A percentile compares a stretch with the other conserved stretches of the same genome.
phyloP scores from a whole-genome alignment of 64 coral and sea anemone species.

The Trachythela sp. region DNA sequence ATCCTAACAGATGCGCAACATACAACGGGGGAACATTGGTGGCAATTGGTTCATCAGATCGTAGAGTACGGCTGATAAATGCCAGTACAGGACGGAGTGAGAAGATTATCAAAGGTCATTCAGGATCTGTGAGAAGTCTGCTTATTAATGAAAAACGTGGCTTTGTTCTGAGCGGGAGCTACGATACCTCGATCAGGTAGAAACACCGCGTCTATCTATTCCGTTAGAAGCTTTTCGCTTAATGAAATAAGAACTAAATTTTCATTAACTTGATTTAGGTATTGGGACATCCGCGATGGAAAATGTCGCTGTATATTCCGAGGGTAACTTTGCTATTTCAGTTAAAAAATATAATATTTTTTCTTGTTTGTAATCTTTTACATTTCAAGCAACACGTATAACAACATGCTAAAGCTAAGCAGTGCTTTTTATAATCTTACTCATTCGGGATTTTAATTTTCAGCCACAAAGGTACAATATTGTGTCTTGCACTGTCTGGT shows the following conservation, averaged over 20 bases:
- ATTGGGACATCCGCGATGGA: constrained; percentile 83
- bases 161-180: constrained; percentile 82
- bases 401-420: background rate
- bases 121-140: constrained; percentile 86
- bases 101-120: constrained; percentile 79
- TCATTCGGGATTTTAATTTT: background rate
- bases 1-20: constrained; percentile 67
- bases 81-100: constrained; percentile 64
- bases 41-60: constrained; percentile 77
- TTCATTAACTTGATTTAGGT: constrained; percentile 49
- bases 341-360: background rate
- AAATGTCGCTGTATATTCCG: constrained; percentile 93
- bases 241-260: background rate
- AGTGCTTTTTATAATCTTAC: background rate
- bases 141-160: constrained; percentile 66
- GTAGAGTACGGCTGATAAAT: constrained; percentile 66
- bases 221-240: background rate
- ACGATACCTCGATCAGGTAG: constrained; percentile 94
- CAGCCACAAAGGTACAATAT: constrained; percentile 64
- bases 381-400: no score
- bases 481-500: constrained; percentile 77
- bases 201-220: background rate
- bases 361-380: background rate
- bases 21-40: constrained; percentile 78
- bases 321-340: no score